A percentile compares a stretch with the other conserved stretches of the same genome.
phyloP scores from a whole-genome alignment of 1,140 invertebrate species.

The Megalonaias nervosa region DNA sequence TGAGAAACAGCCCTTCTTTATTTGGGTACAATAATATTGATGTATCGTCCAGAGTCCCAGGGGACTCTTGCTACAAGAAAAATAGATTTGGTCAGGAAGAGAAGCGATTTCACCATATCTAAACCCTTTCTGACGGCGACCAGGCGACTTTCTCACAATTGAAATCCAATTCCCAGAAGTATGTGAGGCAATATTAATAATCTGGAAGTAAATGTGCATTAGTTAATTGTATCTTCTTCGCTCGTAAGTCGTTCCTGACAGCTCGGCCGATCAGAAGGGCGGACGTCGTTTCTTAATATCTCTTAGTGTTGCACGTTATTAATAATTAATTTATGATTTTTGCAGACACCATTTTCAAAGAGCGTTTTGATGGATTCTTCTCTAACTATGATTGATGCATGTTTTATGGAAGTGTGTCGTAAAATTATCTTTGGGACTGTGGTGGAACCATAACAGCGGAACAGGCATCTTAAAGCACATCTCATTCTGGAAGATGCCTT shows the following conservation, averaged over 20 bases:
- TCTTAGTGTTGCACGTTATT: no score
- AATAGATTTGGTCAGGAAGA: conserved; percentile 34
- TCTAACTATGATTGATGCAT: no score
- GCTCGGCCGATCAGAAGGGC: no score
- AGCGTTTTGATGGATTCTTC: no score
- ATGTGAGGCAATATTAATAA: conserved; percentile 56
- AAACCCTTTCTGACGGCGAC: conserved; percentile 31
- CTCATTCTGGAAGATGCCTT: no score
- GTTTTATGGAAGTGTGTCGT: no score
- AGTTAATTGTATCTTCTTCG: conserved; percentile 58
- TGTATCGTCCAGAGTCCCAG: conserved; percentile 5
- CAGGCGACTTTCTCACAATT: conserved; percentile 35
- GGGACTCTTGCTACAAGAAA: conserved; percentile 27
- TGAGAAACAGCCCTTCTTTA: conserved; percentile 44
- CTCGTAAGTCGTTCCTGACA: neutral
- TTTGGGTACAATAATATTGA: conserved; percentile 26
- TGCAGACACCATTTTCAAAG: no score
- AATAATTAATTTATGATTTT: no score
- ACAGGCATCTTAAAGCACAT: no score
- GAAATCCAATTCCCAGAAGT: conserved; percentile 48
- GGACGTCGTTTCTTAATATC: no score
- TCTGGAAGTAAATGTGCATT: conserved; percentile 58
- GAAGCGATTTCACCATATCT: conserved; percentile 25
- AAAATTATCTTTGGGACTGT: no score
- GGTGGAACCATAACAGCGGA: no score